Evolutionary conservation across 2,113 vertebrate species (phyloP), one percentile per base, ranked within the genome.

Genomic region (Rana temporaria): DNA sequence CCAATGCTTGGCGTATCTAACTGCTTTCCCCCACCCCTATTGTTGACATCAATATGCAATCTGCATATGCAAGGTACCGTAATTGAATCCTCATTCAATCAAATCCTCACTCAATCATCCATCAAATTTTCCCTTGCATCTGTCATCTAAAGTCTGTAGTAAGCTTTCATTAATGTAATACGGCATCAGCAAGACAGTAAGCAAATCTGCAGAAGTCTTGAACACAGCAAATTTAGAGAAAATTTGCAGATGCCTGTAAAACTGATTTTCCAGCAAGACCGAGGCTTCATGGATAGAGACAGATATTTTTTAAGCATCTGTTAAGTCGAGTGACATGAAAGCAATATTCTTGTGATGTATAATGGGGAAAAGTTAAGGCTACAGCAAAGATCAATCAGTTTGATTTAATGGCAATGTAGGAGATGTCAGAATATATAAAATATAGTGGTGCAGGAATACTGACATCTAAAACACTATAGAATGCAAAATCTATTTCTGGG

Each of bases 351-450:
- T 30, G 24, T 73, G 70, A 73, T 73, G 70, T 73, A 73, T 73
- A 26, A 26, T 73, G 52, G 70, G 70, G 24, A 26, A 73, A 73
- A 73, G 70, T 53, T 53, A 73, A 73, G 70, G 70, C 70, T 53
- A 73, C 57, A 32, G 70, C 32, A 57, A 73, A 73, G 56, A 73
- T 73, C 53, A 73, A 73, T 73, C 70, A 73, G 70, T 73, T 73
- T 73, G 70, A 73, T 73, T 73, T 73, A 73, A 73, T 73, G 70
- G 70, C 70, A 73, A 73, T 56, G 53, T 73, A 30, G 70, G 56
- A 26, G 53, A 53, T 56, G 70, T 73, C 70, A 53, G 70, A 56
- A 56, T 73, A 32, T 18, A 73, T 73, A 56, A 73, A 73, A 34
- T 73, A 73, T 56, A 73, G 70, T n/a, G 70, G 56, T 56, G 70